A percentile compares a stretch with the other conserved stretches of the same genome.
Evolutionary conservation across 1,140 invertebrate species (phyloP).

Genomic region (Vanessa tameamea): DNA sequence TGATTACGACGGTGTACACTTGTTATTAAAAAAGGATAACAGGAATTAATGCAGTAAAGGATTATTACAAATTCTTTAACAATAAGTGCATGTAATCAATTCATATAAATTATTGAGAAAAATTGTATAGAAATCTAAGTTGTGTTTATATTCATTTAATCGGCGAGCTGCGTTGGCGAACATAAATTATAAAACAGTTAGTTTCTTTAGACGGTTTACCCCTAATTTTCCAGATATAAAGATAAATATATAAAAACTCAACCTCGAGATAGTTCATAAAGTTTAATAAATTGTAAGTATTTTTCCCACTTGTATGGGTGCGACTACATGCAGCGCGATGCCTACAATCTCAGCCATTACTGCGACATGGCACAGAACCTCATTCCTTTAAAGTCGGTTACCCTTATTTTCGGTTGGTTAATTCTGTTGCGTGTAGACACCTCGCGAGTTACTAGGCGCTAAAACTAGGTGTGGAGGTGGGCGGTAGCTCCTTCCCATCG

Average conservation of each 20-base stretch:
- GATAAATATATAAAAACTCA: not conserved
- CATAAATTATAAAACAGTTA: not conserved
- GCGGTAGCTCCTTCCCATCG: constrained; percentile 45
- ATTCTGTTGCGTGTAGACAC: constrained; percentile 69
- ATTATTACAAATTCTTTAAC: not conserved
- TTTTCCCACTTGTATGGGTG: not conserved
- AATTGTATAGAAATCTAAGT: not conserved
- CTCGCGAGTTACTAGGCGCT: constrained; percentile 66
- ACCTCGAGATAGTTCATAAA: not conserved
- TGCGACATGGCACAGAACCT: not conserved
- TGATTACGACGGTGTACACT: not conserved
- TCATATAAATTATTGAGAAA: not conserved
- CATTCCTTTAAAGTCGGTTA: constrained; percentile 45
- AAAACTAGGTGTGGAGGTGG: constrained; percentile 67
- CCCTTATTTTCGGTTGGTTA: constrained; percentile 59
- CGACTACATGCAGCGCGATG: not conserved
- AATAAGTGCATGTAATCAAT: not conserved
- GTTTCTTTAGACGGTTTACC: not conserved
- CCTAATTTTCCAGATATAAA: not conserved
- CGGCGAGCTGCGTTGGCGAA: not conserved
- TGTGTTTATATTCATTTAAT: not conserved
- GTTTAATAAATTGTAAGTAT: not conserved
- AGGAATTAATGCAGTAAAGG: not conserved
- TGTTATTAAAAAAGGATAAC: not conserved
- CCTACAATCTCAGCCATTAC: constrained; percentile 2